A percentile compares a stretch with the other conserved stretches of the same genome.
Conservation (phyloP, 1,140 invertebrate genomes). For the Dreissena polymorpha region DNA sequence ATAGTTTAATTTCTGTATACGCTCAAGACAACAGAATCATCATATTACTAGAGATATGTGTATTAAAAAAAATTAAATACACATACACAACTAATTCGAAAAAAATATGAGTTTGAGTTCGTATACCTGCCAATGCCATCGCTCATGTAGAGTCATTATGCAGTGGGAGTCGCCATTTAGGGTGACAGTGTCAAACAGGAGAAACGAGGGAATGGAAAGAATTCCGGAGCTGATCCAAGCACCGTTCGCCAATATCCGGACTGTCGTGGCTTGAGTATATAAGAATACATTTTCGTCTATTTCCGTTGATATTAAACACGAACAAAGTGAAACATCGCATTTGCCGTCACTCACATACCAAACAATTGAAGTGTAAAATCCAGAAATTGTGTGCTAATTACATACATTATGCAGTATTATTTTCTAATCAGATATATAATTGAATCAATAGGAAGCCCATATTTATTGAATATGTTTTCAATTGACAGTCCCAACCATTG, state of each 20-base stretch:
- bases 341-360: neutral
- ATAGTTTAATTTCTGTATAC: neutral
- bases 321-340: too few species aligned
- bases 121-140: constrained; percentile 56
- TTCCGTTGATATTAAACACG: too few species aligned
- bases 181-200: constrained; percentile 45
- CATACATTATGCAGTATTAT: too few species aligned
- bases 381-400: too few species aligned
- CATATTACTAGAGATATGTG: neutral
- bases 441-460: too few species aligned
- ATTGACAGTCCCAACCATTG: too few species aligned
- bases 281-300: neutral
- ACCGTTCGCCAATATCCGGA: constrained; percentile 35
- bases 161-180: constrained; percentile 1
- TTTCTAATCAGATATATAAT: too few species aligned
- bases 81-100: neutral
- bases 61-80: neutral
- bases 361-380: constrained; percentile 6
- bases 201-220: constrained; percentile 55
- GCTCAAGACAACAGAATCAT: neutral
- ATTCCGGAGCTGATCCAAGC: constrained; percentile 57
- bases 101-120: neutral
- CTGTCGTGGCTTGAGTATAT: constrained; percentile 24
- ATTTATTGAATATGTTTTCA: too few species aligned
- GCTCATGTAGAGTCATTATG: constrained; percentile 32